phyloP scores from a whole-genome alignment of 2,797 vertebrate species.

The Sternarchorhynchus goeldii region DNA sequence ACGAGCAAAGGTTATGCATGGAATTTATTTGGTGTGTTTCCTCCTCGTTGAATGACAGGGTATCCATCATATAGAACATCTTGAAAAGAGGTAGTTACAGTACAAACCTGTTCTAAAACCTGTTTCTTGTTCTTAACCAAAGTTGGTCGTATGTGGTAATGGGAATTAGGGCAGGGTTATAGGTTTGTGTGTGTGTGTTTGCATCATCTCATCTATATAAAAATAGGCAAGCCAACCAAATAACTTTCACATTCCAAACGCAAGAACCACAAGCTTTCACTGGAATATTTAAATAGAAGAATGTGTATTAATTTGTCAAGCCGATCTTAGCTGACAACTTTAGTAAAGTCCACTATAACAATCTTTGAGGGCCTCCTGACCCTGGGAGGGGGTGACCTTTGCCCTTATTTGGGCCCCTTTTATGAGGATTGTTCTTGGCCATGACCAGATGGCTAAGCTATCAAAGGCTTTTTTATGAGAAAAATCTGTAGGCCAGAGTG shows the following conservation, averaged over 20 bases:
- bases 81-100: slow-evolving; percentile 1
- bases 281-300: slow-evolving; percentile 83
- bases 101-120: slow-evolving; percentile 14
- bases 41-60: slow-evolving; percentile 49
- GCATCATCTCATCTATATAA: slow-evolving; percentile 20
- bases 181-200: slow-evolving; percentile 9
- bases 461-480: slow-evolving; percentile 97
- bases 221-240: slow-evolving; percentile 14
- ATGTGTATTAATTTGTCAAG: slow-evolving; percentile 94
- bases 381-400: slow-evolving; percentile 90
- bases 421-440: slow-evolving; percentile 87
- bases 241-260: slow-evolving; percentile 23
- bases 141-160: background rate
- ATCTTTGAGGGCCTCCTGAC: slow-evolving; percentile 90
- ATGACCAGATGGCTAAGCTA: slow-evolving; percentile 99
- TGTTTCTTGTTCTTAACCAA: background rate
- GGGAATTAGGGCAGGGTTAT: background rate
- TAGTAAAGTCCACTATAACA: slow-evolving; percentile 89
- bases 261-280: slow-evolving; percentile 76
- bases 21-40: slow-evolving; percentile 50
- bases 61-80: slow-evolving; percentile 22
- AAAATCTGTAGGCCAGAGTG: slow-evolving; percentile 89
- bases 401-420: slow-evolving; percentile 95
- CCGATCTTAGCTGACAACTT: slow-evolving; percentile 90
- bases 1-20: slow-evolving; percentile 46